Conservation (phyloP, 1,140 invertebrate genomes). For the Cotesia typhae region DNA sequence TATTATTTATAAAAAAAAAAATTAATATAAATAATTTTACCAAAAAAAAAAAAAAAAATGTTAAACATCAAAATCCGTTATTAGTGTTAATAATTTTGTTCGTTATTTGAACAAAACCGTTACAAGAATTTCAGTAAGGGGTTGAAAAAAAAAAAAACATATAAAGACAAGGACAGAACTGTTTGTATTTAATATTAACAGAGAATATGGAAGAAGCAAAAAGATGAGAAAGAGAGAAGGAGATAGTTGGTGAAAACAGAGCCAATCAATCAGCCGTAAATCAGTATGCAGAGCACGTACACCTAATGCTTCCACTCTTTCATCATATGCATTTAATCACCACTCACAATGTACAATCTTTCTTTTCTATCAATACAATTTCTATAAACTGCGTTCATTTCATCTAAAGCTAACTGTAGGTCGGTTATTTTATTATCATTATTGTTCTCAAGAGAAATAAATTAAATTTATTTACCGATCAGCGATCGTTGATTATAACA, state of each 20-base stretch:
- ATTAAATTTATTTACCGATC: constrained; percentile 1
- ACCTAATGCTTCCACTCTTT: constrained; percentile 66
- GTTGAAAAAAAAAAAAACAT: background rate
- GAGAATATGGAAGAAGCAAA: background rate
- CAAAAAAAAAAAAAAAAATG: too few species aligned
- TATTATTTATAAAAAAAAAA: too few species aligned
- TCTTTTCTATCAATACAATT: background rate
- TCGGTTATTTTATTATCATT: too few species aligned
- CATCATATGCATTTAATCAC: constrained; percentile 66
- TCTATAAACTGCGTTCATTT: background rate
- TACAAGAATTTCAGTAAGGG: background rate
- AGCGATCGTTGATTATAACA: background rate
- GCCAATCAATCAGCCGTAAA: constrained; percentile 67
- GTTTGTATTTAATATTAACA: background rate
- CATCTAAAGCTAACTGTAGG: too few species aligned
- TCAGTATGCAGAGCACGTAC: constrained; percentile 67
- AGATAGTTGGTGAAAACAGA: constrained; percentile 57
- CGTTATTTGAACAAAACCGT: constrained; percentile 22
- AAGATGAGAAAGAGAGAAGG: background rate
- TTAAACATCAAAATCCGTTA: too few species aligned
- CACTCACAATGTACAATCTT: constrained; percentile 29
- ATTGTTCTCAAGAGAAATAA: too few species aligned
- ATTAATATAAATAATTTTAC: too few species aligned
- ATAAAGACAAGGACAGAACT: background rate
- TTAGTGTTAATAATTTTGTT: too few species aligned